These are phyloP conservation scores for Hydrotaea cyrtoneurina DNA, from an alignment of 2,888 invertebrate genomes.

Conservation along the genomic window DNA sequence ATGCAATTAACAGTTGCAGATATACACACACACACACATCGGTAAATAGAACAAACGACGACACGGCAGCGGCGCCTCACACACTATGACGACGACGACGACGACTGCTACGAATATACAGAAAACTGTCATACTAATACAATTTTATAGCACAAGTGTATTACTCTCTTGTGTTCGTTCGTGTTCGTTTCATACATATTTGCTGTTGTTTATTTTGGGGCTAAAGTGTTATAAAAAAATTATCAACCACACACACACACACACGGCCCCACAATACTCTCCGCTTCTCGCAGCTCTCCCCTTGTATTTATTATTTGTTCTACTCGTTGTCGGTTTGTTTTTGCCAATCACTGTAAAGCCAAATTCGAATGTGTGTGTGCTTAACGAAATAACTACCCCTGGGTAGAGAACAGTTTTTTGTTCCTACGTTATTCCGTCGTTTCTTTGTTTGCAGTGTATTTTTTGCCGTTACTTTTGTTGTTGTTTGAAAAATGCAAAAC, in stretches of 20 bases:
- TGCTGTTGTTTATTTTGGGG: neutral
- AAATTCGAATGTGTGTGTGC: constrained; percentile 16
- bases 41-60: neutral
- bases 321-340: constrained; percentile 7
- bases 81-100: neutral
- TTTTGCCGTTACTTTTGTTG: constrained; percentile 33
- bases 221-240: neutral
- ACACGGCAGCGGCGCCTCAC: neutral
- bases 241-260: constrained; percentile 44
- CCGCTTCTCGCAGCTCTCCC: constrained; percentile 12
- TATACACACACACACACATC: constrained; percentile 8
- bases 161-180: neutral
- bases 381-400: neutral
- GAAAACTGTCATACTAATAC: constrained; percentile 23
- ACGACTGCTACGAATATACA: neutral
- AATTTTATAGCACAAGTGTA: constrained; percentile 19
- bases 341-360: constrained; percentile 14
- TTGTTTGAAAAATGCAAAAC: constrained; percentile 5
- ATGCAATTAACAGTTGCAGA: neutral
- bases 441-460: neutral
- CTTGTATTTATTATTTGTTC: neutral
- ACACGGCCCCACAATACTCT: constrained; percentile 12
- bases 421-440: neutral
- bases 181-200: constrained; percentile 34
- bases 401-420: constrained; percentile 46